phyloP scores from a whole-genome alignment of 35 echinoderm and acorn worm genomes.

The Acanthaster planci region DNA sequence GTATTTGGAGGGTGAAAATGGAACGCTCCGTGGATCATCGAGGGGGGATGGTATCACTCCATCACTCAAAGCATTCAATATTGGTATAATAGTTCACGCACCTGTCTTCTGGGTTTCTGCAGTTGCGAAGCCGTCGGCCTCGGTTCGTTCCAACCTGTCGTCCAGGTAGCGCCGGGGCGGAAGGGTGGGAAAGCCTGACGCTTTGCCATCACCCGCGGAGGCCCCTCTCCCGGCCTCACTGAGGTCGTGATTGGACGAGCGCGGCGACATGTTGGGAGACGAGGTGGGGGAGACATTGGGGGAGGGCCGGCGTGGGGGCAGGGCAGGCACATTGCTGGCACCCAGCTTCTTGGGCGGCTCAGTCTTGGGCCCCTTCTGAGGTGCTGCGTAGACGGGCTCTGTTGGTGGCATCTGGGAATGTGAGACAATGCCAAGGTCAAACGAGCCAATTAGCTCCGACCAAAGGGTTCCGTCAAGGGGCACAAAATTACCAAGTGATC shows the following conservation, averaged over 20 bases:
- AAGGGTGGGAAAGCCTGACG: conserved; percentile 48
- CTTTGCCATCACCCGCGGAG: neutral
- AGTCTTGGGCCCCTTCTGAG: conserved; percentile 29
- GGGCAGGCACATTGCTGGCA: neutral
- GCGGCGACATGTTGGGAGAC: conserved; percentile 3
- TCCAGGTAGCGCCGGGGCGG: conserved; percentile 71
- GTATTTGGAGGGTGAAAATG: no score
- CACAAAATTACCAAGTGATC: no score
- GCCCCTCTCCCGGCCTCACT: neutral
- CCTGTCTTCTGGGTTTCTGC: no score
- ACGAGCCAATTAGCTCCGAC: neutral
- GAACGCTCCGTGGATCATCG: no score
- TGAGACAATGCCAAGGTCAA: neutral
- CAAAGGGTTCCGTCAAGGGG: no score
- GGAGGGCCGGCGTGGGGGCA: conserved; percentile 30
- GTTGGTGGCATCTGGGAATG: neutral
- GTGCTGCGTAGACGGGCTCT: conserved; percentile 74
- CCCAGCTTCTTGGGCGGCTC: neutral
- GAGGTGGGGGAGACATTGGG: conserved; percentile 42
- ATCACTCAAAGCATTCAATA: no score
- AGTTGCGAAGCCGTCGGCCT: no score
- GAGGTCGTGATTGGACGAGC: conserved; percentile 14
- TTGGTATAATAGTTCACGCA: no score
- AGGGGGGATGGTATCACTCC: no score
- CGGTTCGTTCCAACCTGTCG: neutral